Conservation (phyloP, 2,888 invertebrate genomes). For the Cataglyphis livida region DNA sequence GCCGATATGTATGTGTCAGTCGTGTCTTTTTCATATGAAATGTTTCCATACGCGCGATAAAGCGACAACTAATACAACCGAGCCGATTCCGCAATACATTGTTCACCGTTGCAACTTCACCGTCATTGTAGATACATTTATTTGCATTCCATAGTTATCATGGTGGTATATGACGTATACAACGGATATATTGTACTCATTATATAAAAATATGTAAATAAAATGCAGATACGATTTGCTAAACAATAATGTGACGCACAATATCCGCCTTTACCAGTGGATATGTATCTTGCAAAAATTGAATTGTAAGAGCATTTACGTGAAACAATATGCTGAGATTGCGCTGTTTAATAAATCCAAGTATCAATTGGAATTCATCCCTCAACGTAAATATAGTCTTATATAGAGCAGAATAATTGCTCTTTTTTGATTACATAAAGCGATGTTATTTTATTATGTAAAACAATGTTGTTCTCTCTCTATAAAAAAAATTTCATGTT, state of each 20-base stretch:
- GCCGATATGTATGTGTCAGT: constrained; percentile 4
- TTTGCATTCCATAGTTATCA: constrained; percentile 32
- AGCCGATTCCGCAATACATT: constrained; percentile 29
- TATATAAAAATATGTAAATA: constrained; percentile 20
- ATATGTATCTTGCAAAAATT: constrained; percentile 31
- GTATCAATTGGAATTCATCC: not conserved
- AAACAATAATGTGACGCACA: constrained; percentile 31
- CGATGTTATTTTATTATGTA: not conserved
- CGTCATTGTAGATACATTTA: constrained; percentile 48
- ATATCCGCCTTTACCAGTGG: not conserved
- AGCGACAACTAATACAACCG: constrained; percentile 26
- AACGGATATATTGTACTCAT: constrained; percentile 14
- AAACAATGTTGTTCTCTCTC: not conserved
- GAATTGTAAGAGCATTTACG: constrained; percentile 17
- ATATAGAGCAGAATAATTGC: not conserved
- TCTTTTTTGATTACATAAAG: not conserved
- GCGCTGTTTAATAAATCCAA: not conserved
- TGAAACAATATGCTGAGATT: constrained; percentile 7
- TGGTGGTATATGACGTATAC: not conserved
- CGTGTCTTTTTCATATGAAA: constrained; percentile 40
- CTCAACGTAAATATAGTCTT: not conserved
- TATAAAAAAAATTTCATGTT: not conserved
- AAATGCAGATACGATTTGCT: constrained; percentile 33
- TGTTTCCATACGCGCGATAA: constrained; percentile 24
- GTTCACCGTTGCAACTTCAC: constrained; percentile 35